phyloP scores from a whole-genome alignment of 2,113 vertebrate genomes.

The Notothenia coriiceps region DNA sequence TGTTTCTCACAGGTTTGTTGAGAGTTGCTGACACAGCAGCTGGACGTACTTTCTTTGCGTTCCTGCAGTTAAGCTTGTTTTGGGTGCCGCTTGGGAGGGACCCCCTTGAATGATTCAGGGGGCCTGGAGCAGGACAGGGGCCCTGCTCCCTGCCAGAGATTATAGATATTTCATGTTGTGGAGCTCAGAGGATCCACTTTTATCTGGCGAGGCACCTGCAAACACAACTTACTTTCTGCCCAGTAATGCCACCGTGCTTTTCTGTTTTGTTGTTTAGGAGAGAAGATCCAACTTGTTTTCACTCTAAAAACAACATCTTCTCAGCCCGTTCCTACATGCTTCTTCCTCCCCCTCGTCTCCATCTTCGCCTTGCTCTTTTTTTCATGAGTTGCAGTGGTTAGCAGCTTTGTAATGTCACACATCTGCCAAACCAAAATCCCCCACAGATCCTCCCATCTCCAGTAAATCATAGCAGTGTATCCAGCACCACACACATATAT shows the following conservation, averaged over 20 bases:
- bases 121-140: constrained; percentile 21
- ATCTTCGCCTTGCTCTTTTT: not conserved
- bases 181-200: constrained; percentile 2
- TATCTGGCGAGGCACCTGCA: not conserved
- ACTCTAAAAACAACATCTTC: constrained; percentile 6
- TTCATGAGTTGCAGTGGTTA: constrained; percentile 19
- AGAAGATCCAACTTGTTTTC: constrained; percentile 23
- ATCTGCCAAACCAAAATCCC: constrained; percentile 55
- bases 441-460: constrained; percentile 27
- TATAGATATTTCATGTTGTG: constrained; percentile 59
- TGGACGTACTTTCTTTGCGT: constrained; percentile 20
- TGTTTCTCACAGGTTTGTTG: not conserved
- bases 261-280: constrained; percentile 37
- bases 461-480: constrained; percentile 27
- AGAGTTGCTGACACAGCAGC: constrained; percentile 51
- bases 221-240: not conserved
- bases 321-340: constrained; percentile 9
- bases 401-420: constrained; percentile 43
- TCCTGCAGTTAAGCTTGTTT: constrained; percentile 16
- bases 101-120: constrained; percentile 59
- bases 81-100: constrained; percentile 11
- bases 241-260: not conserved
- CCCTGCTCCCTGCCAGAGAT: constrained; percentile 22
- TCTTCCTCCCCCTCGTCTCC: not conserved
- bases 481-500: constrained; percentile 26